phyloP scores from a whole-genome alignment of 2,888 invertebrate genomes.

The Cyaniris semiargus region DNA sequence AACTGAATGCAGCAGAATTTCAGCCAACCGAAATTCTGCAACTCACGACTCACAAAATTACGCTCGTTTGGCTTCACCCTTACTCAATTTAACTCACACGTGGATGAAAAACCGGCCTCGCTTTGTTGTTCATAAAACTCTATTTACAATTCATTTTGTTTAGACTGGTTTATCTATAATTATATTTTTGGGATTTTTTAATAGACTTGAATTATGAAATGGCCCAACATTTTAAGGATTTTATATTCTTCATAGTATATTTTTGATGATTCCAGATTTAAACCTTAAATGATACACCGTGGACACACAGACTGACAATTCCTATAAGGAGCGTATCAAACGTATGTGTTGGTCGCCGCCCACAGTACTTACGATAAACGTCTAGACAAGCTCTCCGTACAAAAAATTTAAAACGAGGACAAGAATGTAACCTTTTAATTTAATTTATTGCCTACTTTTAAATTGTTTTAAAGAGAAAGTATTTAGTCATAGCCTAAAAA shows the following conservation, averaged over 20 bases:
- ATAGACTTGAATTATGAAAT: too few species aligned
- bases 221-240: too few species aligned
- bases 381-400: conserved; percentile 15
- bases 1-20: too few species aligned
- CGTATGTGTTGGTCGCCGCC: conserved; percentile 40
- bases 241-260: neutral
- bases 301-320: neutral
- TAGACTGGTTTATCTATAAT: too few species aligned
- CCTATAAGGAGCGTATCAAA: conserved; percentile 37
- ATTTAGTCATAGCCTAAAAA: conserved; percentile 6
- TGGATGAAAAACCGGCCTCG: too few species aligned
- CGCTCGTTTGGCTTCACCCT: too few species aligned
- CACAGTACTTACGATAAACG: conserved; percentile 31
- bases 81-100: too few species aligned
- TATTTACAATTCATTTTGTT: too few species aligned
- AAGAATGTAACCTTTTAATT: conserved; percentile 19
- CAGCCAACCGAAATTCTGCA: too few species aligned
- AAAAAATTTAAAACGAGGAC: conserved; percentile 19
- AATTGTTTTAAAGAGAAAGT: conserved; percentile 17
- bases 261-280: neutral
- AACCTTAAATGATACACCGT: neutral
- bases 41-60: too few species aligned
- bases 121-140: too few species aligned
- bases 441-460: conserved; percentile 4
- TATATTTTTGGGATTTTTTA: too few species aligned